These are phyloP conservation scores for Nautilus pompilius DNA, from an alignment of 1,140 invertebrate species.

Conservation along the genomic window DNA sequence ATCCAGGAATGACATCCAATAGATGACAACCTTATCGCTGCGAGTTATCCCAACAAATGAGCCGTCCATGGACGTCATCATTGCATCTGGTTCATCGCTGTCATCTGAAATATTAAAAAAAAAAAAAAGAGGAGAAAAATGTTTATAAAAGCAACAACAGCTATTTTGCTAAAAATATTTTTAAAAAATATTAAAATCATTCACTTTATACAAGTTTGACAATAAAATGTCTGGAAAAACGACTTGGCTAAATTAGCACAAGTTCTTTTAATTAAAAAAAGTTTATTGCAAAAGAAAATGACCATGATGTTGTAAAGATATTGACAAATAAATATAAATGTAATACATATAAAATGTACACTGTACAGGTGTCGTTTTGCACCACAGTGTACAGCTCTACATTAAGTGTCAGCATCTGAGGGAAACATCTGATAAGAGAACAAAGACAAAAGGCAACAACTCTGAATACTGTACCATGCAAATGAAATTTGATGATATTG, in stretches of 20 bases:
- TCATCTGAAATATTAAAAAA: slow-evolving; percentile 35
- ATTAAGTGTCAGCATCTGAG: no score
- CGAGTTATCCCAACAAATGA: slow-evolving; percentile 44
- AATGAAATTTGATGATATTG: neutral
- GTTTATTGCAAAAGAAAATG: neutral
- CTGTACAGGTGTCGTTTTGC: no score
- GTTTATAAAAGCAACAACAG: neutral
- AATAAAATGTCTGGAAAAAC: no score
- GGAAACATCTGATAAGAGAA: no score
- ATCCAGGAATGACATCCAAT: slow-evolving; percentile 79
- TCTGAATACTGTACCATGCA: no score
- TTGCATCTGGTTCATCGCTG: slow-evolving; percentile 44
- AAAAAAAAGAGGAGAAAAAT: no score
- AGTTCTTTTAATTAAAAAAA: neutral
- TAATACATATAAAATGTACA: no score
- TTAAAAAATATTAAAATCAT: no score
- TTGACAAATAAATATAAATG: neutral
- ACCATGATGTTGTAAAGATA: neutral
- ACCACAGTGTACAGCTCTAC: no score
- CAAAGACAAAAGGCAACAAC: no score
- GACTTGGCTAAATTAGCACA: no score
- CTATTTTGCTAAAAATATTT: neutral
- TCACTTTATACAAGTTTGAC: no score
- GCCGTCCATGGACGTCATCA: slow-evolving; percentile 18
- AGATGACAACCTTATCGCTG: slow-evolving; percentile 66